phyloP scores from a whole-genome alignment of 2,797 vertebrate species.

The Gallinago nigripennis region DNA sequence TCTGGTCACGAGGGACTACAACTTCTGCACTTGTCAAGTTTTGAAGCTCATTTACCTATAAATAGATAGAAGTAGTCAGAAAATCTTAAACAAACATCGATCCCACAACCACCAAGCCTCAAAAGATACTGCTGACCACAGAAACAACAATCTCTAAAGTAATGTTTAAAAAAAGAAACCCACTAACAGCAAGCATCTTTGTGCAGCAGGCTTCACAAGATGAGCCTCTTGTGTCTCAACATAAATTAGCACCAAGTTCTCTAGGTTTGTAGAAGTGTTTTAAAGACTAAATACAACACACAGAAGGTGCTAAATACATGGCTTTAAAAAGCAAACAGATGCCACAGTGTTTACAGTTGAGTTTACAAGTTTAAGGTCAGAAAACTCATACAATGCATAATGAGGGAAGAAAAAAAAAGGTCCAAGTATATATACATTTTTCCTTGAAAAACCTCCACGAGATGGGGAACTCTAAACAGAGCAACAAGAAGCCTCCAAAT shows the following conservation, averaged over 20 bases:
- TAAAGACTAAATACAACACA: slow-evolving; percentile 18
- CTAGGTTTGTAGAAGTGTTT: not conserved
- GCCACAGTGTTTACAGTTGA: not conserved
- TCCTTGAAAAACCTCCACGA: not conserved
- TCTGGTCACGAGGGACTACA: slow-evolving; percentile 98
- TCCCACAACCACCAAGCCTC: not conserved
- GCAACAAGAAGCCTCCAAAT: not conserved
- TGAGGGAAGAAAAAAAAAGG: not conserved
- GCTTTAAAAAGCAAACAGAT: not conserved
- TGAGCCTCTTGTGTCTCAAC: not conserved
- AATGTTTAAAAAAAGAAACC: not conserved
- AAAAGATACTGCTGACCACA: not conserved
- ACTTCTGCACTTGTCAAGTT: slow-evolving; percentile 98
- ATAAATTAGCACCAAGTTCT: slow-evolving; percentile 27
- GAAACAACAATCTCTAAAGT: not conserved
- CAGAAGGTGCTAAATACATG: not conserved
- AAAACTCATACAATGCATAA: not conserved
- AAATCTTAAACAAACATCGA: not conserved
- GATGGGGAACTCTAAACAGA: not conserved
- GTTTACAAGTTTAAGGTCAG: slow-evolving; percentile 21
- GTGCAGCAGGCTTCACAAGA: not conserved
- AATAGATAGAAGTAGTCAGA: not conserved
- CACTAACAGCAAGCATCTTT: not conserved
- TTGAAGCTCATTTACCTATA: slow-evolving; percentile 96
- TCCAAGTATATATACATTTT: not conserved